Evolutionary conservation across 2,113 vertebrate genomes (phyloP).

Genomic region (Elephantulus edwardii): DNA sequence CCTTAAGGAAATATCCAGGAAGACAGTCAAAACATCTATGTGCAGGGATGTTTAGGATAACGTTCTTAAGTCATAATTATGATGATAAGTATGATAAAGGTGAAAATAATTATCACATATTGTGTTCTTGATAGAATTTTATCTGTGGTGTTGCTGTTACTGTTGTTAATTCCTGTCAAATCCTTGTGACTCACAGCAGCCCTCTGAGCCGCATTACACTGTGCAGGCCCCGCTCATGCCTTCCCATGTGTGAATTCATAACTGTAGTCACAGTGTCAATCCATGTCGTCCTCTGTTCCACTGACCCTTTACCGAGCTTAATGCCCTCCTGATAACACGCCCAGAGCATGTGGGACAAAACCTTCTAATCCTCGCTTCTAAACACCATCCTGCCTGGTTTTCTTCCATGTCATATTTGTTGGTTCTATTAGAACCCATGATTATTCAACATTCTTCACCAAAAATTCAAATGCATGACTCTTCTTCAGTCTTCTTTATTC

Average conservation of each 20-base stretch:
- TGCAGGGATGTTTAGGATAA: slow-evolving; percentile 15
- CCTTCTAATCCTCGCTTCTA: background rate
- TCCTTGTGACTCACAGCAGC: too few species aligned
- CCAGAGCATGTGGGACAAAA: background rate
- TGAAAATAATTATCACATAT: slow-evolving; percentile 41
- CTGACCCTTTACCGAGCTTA: background rate
- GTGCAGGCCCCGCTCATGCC: too few species aligned
- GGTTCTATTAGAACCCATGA: background rate
- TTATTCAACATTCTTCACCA: background rate
- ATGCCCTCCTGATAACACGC: background rate
- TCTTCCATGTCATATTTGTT: background rate
- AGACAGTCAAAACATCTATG: slow-evolving; percentile 23
- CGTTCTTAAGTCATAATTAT: slow-evolving; percentile 48
- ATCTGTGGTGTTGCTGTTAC: background rate
- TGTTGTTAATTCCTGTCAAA: too few species aligned
- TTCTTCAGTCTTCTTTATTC: background rate
- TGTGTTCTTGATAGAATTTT: slow-evolving; percentile 44
- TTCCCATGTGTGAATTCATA: background rate
- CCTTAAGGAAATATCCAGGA: slow-evolving; percentile 39
- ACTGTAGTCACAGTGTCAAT: background rate
- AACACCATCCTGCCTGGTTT: background rate
- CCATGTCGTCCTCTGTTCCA: background rate
- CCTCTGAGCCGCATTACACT: background rate
- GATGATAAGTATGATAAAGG: slow-evolving; percentile 44
- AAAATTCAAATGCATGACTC: background rate